phyloP scores from a whole-genome alignment of 2,113 vertebrate species.

The Felis chaus region DNA sequence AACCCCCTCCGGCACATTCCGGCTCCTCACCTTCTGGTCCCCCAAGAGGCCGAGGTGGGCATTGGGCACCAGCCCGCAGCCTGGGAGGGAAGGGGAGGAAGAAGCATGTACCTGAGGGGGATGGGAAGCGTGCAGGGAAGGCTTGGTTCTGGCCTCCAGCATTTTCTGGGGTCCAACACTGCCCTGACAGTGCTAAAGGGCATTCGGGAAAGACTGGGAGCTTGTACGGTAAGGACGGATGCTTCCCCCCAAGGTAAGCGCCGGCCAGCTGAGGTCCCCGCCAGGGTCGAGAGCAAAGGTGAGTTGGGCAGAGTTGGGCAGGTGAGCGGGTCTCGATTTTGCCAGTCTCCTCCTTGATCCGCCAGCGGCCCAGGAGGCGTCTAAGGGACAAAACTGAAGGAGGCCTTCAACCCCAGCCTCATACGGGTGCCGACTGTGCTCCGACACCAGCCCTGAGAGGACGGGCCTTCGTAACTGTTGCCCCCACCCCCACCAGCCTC shows the following conservation, averaged over 20 bases:
- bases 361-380: background rate
- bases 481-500: background rate
- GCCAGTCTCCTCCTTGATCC: background rate
- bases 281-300: background rate
- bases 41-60: background rate
- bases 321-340: background rate
- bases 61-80: background rate
- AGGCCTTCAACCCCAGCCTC: background rate
- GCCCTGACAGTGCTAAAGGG: background rate
- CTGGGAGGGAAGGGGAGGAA: background rate
- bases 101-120: background rate
- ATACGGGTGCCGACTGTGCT: rapidly evolving
- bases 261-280: background rate
- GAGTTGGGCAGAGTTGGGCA: background rate
- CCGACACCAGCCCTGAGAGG: background rate
- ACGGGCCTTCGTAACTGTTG: background rate
- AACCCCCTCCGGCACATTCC: background rate
- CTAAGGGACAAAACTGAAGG: background rate
- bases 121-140: background rate
- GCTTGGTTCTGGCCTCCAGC: no score
- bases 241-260: background rate
- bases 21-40: background rate
- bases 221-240: background rate
- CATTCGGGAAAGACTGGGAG: background rate
- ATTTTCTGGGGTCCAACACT: background rate